These are phyloP conservation scores for Discoglossus pictus DNA, from an alignment of 2,797 vertebrate species.

Conservation along the genomic window DNA sequence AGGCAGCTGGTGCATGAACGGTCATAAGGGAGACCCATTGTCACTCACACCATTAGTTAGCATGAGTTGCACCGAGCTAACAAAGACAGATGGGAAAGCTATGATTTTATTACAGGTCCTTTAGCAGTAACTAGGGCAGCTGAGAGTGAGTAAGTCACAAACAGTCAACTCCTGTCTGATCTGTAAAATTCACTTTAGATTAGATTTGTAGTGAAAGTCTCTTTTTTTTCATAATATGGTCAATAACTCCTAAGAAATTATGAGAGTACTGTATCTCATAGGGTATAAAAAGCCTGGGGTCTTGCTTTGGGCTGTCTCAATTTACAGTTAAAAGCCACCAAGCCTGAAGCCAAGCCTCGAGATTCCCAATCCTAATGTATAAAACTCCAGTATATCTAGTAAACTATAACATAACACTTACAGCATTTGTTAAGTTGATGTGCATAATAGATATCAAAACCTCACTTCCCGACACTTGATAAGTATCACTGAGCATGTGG, in stretches of 20 bases:
- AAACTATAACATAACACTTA: no score
- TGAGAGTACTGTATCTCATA: not conserved
- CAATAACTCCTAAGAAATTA: constrained; percentile 14
- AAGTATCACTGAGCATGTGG: not conserved
- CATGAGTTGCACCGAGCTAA: constrained; percentile 35
- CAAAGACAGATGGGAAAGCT: constrained; percentile 37
- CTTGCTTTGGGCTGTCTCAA: constrained; percentile 10
- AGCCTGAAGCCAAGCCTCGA: constrained; percentile 10
- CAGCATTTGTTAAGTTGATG: no score
- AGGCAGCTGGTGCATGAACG: constrained; percentile 45
- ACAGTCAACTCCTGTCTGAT: constrained; percentile 24
- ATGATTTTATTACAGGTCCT: constrained; percentile 33
- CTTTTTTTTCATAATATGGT: not conserved
- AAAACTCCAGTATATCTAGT: not conserved
- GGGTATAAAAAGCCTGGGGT: constrained; percentile 6
- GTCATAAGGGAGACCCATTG: constrained; percentile 33
- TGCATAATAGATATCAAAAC: no score
- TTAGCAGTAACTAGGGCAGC: constrained; percentile 5
- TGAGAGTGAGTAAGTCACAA: constrained; percentile 17
- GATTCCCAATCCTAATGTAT: not conserved
- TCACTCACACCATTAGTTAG: constrained; percentile 42
- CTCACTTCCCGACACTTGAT: no score
- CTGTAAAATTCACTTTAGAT: constrained; percentile 19
- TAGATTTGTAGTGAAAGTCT: constrained; percentile 17
- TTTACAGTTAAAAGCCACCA: constrained; percentile 32